Conservation (phyloP, 2,888 invertebrate species). For the Rhodophaea formosa region DNA sequence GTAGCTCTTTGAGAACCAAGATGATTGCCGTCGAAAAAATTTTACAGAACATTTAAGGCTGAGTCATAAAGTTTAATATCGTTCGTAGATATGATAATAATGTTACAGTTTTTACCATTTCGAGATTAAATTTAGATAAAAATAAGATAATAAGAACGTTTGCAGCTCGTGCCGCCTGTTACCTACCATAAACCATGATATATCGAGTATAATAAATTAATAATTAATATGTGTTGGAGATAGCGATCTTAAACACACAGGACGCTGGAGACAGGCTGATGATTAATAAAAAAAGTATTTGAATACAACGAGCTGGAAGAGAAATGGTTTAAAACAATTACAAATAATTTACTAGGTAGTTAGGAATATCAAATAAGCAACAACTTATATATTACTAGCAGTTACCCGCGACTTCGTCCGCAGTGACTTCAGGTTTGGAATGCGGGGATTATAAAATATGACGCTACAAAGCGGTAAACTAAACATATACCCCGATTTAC, state of each 20-base stretch:
- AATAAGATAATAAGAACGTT: conserved; percentile 29
- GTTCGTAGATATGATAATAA: conserved; percentile 13
- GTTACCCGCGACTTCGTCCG: no score
- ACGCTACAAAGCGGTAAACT: no score
- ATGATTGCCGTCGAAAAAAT: conserved; percentile 24
- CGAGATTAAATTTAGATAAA: conserved; percentile 45
- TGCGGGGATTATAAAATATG: no score
- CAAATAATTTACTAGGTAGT: no score
- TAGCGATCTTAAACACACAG: conserved; percentile 2
- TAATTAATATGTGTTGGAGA: conserved; percentile 13
- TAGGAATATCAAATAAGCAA: no score
- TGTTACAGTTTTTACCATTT: conserved; percentile 20
- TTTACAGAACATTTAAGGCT: conserved; percentile 25
- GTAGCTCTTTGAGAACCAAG: conserved; percentile 31
- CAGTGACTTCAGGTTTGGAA: no score
- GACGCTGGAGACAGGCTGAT: neutral
- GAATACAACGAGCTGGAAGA: no score
- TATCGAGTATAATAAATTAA: conserved; percentile 20
- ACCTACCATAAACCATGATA: conserved; percentile 18
- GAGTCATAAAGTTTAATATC: conserved; percentile 31
- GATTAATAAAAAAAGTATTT: no score
- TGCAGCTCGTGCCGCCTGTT: conserved; percentile 29
- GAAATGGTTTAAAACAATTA: no score
- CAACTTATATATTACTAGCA: no score
- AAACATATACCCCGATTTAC: no score